Evolutionary conservation across 2,888 invertebrate genomes (phyloP).

Genomic region (Lasioglossum calceatum): DNA sequence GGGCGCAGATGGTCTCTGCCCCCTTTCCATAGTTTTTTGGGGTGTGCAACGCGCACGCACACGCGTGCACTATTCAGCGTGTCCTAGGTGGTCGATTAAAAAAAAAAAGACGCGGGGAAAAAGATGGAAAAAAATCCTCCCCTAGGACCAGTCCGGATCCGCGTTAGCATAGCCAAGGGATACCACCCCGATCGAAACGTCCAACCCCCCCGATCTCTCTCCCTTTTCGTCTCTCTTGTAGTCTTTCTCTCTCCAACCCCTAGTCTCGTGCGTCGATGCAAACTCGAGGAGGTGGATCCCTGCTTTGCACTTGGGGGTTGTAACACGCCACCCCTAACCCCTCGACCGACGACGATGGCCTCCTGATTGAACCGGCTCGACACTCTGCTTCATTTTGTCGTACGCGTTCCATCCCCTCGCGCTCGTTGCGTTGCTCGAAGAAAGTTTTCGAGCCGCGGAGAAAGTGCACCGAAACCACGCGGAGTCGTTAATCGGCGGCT

Average conservation of each 20-base stretch:
- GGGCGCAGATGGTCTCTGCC: slow-evolving; percentile 70
- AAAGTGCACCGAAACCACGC: background rate
- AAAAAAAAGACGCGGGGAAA: slow-evolving; percentile 63
- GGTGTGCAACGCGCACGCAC: slow-evolving; percentile 45
- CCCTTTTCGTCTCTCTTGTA: background rate
- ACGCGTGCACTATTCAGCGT: slow-evolving; percentile 63
- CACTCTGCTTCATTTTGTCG: slow-evolving; percentile 57
- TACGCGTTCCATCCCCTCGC: slow-evolving; percentile 32
- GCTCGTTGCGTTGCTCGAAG: slow-evolving; percentile 13
- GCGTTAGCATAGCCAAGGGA: slow-evolving; percentile 74
- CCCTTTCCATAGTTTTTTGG: slow-evolving; percentile 29
- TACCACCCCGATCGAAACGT: slow-evolving; percentile 68
- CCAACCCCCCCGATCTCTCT: slow-evolving; percentile 45
- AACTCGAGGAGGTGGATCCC: slow-evolving; percentile 63
- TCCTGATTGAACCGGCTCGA: slow-evolving; percentile 54
- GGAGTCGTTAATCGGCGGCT: background rate
- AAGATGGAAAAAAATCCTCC: slow-evolving; percentile 77
- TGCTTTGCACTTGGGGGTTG: slow-evolving; percentile 51
- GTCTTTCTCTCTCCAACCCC: background rate
- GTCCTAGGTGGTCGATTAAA: slow-evolving; percentile 59
- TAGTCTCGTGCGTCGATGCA: slow-evolving; percentile 55
- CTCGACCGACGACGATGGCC: slow-evolving; percentile 34
- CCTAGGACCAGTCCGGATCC: slow-evolving; percentile 72
- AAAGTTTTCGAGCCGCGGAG: slow-evolving; percentile 6
- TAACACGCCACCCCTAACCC: slow-evolving; percentile 43